These are phyloP conservation scores for Grallaria varia DNA, from an alignment of 2,113 vertebrate genomes.

Conservation along the genomic window DNA sequence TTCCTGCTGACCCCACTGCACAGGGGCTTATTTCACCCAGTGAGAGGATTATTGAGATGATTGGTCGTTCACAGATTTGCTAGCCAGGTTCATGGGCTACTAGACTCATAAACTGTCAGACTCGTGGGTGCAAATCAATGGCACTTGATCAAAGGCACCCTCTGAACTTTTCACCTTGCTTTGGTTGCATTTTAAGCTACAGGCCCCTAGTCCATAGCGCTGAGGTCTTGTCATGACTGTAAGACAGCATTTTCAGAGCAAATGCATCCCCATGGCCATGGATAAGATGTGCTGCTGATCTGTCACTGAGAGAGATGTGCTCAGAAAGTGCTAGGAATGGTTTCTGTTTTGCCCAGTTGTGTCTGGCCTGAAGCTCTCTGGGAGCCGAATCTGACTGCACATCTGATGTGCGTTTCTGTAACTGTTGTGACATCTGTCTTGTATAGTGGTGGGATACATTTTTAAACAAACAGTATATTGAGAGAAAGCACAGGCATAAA, in stretches of 20 bases:
- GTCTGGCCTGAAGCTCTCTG: background rate
- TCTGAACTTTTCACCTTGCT: background rate
- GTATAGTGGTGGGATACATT: background rate
- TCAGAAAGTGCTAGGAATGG: background rate
- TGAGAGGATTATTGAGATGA: background rate
- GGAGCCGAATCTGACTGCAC: background rate
- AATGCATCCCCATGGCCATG: constrained; percentile 6
- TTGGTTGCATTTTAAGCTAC: background rate
- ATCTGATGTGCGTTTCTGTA: constrained; percentile 2
- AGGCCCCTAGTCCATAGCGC: background rate
- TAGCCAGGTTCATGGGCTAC: background rate
- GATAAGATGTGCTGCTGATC: constrained; percentile 37
- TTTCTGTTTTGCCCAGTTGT: background rate
- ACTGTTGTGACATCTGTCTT: constrained; percentile 33
- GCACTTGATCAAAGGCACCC: background rate
- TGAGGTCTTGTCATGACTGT: background rate
- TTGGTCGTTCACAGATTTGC: background rate
- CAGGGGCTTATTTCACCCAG: background rate
- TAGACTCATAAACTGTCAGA: background rate
- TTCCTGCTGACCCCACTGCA: background rate
- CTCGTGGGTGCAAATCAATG: background rate
- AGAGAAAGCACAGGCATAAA: background rate
- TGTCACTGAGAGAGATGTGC: background rate
- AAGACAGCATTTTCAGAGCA: constrained; percentile 58
- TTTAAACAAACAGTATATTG: background rate